Evolutionary conservation across 2,113 vertebrate genomes (phyloP).

Genomic region (Origma solitaria): DNA sequence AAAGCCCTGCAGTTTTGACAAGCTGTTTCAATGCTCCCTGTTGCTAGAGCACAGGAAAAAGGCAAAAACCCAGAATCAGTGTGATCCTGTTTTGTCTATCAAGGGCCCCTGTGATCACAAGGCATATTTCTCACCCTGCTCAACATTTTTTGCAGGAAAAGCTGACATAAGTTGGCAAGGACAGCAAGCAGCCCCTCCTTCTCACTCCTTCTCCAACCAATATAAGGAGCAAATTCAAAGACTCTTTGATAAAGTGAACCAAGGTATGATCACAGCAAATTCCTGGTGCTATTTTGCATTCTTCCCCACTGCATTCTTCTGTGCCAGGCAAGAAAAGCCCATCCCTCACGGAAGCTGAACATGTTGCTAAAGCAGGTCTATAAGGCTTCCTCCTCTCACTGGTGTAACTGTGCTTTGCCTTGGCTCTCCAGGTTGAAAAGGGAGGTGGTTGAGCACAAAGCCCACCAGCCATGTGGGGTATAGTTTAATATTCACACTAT

Average conservation of each 20-base stretch:
- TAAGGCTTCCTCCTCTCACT: neutral
- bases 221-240: neutral
- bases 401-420: neutral
- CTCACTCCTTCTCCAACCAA: neutral
- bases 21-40: neutral
- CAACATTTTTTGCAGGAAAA: slow-evolving; percentile 4
- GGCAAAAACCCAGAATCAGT: slow-evolving; percentile 1
- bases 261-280: neutral
- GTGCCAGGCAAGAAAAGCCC: neutral
- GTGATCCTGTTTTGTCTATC: slow-evolving; percentile 49
- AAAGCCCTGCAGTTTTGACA: neutral
- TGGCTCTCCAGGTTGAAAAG: neutral
- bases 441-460: neutral
- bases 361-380: neutral
- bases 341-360: neutral
- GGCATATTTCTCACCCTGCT: slow-evolving; percentile 53
- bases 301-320: neutral
- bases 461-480: neutral
- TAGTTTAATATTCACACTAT: neutral
- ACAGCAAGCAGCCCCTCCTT: slow-evolving; percentile 4
- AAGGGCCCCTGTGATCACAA: slow-evolving; percentile 42
- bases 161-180: slow-evolving; percentile 36
- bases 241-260: neutral
- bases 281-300: neutral
- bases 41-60: slow-evolving; percentile 32